A percentile compares a stretch with the other conserved stretches of the same genome.
These are phyloP conservation scores for Galago senegalensis DNA, from an alignment of 2,797 vertebrate genomes.

Conservation along the genomic window DNA sequence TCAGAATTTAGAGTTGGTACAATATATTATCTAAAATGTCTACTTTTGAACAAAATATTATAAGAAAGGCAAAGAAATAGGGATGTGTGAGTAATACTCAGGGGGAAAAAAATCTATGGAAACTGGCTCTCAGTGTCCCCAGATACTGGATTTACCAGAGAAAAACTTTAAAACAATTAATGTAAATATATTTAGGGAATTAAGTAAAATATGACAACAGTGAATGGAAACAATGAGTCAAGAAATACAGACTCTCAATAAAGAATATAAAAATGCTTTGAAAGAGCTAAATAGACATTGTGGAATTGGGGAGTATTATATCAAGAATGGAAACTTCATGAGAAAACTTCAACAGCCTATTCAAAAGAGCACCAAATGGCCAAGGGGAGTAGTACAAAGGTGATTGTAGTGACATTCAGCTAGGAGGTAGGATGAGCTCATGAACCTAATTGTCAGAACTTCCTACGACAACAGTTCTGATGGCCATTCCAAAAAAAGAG, in stretches of 20 bases:
- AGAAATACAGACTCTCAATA: not conserved
- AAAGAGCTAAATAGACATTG: not conserved
- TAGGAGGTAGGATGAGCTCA: too few relatives aligned
- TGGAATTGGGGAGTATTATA: not conserved
- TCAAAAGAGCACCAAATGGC: not conserved
- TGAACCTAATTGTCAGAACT: too few relatives aligned
- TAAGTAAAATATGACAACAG: not conserved
- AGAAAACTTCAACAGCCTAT: not conserved
- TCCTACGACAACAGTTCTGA: too few relatives aligned
- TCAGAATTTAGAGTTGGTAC: not conserved
- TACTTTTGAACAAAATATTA: not conserved
- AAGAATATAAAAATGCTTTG: not conserved
- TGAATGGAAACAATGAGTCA: not conserved
- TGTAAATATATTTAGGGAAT: not conserved
- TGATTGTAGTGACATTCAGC: too few relatives aligned
- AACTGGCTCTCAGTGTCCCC: not conserved
- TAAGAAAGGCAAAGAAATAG: not conserved
- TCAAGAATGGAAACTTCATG: not conserved
- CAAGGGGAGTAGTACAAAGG: too few relatives aligned
- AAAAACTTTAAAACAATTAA: not conserved
- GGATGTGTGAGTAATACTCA: not conserved
- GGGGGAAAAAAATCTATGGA: not conserved
- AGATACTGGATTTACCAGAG: not conserved
- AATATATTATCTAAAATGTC: not conserved
- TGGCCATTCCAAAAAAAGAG: too few relatives aligned